phyloP scores from a whole-genome alignment of 1,140 invertebrate genomes.

The Eriosoma lanigerum region DNA sequence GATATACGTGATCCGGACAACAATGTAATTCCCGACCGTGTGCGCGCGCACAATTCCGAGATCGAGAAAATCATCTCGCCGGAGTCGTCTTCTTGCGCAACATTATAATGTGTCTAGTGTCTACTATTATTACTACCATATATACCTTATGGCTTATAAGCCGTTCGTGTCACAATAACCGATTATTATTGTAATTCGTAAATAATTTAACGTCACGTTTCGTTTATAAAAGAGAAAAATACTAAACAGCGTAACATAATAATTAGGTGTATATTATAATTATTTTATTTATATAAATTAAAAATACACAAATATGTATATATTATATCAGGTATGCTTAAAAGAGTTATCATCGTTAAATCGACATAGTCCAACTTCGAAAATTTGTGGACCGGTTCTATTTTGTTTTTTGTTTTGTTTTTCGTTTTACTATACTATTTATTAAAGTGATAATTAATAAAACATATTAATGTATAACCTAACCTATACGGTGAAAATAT shows the following conservation, averaged over 20 bases:
- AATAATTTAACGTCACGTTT: constrained; percentile 18
- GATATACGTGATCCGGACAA: constrained; percentile 31
- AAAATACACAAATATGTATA: too few relatives aligned
- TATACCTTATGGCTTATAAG: not conserved
- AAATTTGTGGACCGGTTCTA: too few relatives aligned
- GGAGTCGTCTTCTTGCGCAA: constrained; percentile 33
- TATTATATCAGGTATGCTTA: not conserved
- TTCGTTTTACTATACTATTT: too few relatives aligned
- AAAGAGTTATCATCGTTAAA: constrained; percentile 12
- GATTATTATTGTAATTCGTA: not conserved
- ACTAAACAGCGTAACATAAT: not conserved
- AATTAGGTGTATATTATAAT: not conserved
- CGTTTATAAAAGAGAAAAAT: constrained; percentile 25
- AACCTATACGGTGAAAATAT: too few relatives aligned
- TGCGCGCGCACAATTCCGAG: not conserved
- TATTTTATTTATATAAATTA: not conserved
- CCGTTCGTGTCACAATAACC: not conserved
- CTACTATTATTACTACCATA: not conserved
- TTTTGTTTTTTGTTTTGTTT: too few relatives aligned
- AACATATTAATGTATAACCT: too few relatives aligned
- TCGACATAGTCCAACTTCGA: too few relatives aligned
- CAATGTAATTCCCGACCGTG: constrained; percentile 4
- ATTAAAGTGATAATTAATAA: too few relatives aligned
- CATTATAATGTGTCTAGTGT: not conserved
- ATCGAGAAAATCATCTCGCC: constrained; percentile 7